A percentile compares a stretch with the other conserved stretches of the same genome.
Conservation (phyloP, 2,113 vertebrate genomes). For the Cynocephalus volans region DNA sequence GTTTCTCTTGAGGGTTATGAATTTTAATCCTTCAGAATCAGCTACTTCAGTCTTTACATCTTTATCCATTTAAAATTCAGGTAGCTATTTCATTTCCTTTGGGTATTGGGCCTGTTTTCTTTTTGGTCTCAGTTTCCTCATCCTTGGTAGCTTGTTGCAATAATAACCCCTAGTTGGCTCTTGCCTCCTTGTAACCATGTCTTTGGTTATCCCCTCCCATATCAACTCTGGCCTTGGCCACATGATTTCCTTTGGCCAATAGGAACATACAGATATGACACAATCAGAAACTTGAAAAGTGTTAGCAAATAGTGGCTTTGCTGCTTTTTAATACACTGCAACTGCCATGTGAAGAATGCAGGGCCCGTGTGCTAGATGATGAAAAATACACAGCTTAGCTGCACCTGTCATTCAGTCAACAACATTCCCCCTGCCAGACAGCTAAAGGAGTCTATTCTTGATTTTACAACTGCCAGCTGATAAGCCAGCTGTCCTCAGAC, state of each 20-base stretch:
- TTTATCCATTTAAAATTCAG: neutral
- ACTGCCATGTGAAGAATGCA: neutral
- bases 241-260: neutral
- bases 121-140: neutral
- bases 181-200: neutral
- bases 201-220: neutral
- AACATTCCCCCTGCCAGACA: neutral
- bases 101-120: neutral
- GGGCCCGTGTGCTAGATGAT: neutral
- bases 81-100: neutral
- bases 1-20: neutral
- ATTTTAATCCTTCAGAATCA: neutral
- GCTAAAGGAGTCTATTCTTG: neutral
- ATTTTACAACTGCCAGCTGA: neutral
- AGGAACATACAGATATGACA: neutral
- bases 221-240: neutral
- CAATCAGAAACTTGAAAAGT: neutral
- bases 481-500: neutral
- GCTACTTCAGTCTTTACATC: neutral
- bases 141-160: neutral
- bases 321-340: neutral
- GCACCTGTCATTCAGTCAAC: accelerated
- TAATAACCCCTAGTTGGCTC: neutral
- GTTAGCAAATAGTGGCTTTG: neutral
- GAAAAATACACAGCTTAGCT: neutral